Percentiles rank a stretch among this genome's conserved stretches.
These are phyloP conservation scores for Callopanchax toddi DNA, from an alignment of 2,113 vertebrate genomes.

Conservation along the genomic window DNA sequence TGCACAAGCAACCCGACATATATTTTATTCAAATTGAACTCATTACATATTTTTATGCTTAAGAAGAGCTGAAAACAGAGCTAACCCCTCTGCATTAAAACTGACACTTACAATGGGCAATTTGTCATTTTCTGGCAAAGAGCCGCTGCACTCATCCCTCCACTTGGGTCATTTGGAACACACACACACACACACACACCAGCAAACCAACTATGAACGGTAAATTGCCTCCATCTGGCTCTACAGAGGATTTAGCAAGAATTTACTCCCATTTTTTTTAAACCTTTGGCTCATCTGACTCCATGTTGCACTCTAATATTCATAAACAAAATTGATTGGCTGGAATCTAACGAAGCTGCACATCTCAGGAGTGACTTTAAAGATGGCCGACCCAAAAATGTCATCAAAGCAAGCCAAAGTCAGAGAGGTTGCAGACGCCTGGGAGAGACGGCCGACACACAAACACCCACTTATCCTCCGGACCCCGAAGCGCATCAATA, in stretches of 20 bases:
- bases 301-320: not conserved
- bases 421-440: constrained; percentile 14
- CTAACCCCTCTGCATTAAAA: constrained; percentile 54
- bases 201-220: constrained; percentile 50
- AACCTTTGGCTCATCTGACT: not conserved
- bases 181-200: constrained; percentile 25
- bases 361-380: too few species aligned
- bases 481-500: constrained; percentile 26
- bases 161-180: constrained; percentile 48
- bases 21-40: constrained; percentile 39
- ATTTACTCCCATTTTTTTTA: not conserved
- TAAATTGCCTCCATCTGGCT: constrained; percentile 65
- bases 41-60: constrained; percentile 35
- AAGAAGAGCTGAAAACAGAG: constrained; percentile 50
- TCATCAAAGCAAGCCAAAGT: constrained; percentile 20
- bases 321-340: constrained; percentile 10
- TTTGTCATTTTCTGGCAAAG: constrained; percentile 66
- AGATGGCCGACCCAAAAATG: constrained; percentile 2
- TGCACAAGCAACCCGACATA: not conserved
- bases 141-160: constrained; percentile 52
- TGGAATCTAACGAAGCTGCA: constrained; percentile 1
- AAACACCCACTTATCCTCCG: constrained; percentile 3
- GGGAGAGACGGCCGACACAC: constrained; percentile 2
- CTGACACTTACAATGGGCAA: constrained; percentile 65
- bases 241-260: constrained; percentile 33